Evolutionary conservation across 2,113 vertebrate genomes (phyloP).

Genomic region (Microcebus jonahi): DNA sequence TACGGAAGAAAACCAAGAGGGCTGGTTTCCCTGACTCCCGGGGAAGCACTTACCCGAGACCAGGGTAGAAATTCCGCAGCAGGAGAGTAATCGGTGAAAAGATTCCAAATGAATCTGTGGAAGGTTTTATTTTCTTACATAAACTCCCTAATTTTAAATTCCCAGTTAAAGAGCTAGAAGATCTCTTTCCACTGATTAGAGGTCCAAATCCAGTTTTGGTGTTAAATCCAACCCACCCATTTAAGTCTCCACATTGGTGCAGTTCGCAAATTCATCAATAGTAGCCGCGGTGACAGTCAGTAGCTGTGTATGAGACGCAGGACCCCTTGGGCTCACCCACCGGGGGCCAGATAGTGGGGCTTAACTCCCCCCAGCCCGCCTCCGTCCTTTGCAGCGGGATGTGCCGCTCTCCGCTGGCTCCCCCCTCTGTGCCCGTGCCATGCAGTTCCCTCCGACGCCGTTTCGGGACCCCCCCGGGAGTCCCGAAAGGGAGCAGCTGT

Average conservation of each 20-base stretch:
- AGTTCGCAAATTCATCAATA: not conserved
- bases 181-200: not conserved
- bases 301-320: fast-evolving
- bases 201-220: not conserved
- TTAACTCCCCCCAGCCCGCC: not conserved
- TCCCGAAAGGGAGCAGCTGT: not conserved
- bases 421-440: fast-evolving
- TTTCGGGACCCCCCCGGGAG: too few species aligned
- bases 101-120: not conserved
- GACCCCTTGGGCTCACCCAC: fast-evolving
- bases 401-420: fast-evolving
- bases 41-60: not conserved
- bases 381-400: not conserved
- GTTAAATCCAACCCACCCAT: not conserved
- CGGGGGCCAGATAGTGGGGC: fast-evolving
- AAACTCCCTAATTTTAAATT: not conserved
- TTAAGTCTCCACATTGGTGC: not conserved
- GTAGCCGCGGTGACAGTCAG: not conserved
- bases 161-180: not conserved
- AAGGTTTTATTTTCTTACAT: not conserved
- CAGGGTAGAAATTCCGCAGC: not conserved
- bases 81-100: not conserved
- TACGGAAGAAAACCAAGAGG: not conserved
- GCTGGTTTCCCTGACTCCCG: not conserved
- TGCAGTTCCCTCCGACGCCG: fast-evolving